Conservation (phyloP, 37 sponge, comb jelly and placozoan species). For the Hormiphora californensis region DNA sequence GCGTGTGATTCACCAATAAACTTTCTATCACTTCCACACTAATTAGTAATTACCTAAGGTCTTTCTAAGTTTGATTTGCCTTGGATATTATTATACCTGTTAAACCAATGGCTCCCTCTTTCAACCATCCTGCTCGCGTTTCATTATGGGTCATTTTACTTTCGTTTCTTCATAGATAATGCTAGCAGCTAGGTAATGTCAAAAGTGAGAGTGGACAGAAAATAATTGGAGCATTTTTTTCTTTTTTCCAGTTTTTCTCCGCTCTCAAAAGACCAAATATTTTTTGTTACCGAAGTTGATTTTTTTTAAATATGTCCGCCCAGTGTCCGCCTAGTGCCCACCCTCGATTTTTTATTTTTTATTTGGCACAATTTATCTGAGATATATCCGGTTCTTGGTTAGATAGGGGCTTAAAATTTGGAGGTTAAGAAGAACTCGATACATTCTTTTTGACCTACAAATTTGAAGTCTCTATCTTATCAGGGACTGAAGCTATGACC, state of each 20-base stretch:
- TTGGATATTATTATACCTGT: not conserved
- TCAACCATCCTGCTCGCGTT: conserved; percentile 77
- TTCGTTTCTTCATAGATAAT: too few species aligned
- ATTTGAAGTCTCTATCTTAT: too few species aligned
- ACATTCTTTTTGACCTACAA: too few species aligned
- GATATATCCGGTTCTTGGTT: too few species aligned
- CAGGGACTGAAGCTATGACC: too few species aligned
- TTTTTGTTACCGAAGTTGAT: not conserved
- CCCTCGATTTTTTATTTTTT: not conserved
- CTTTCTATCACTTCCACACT: not conserved
- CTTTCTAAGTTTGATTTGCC: conserved; percentile 31
- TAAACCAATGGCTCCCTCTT: conserved; percentile 79
- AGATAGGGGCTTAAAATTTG: too few species aligned
- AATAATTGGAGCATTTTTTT: not conserved
- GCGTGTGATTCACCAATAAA: not conserved
- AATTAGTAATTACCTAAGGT: not conserved
- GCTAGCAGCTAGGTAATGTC: too few species aligned
- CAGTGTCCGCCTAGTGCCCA: not conserved
- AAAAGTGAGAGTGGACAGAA: not conserved
- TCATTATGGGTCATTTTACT: conserved; percentile 99
- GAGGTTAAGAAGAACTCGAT: too few species aligned
- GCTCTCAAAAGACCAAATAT: not conserved
- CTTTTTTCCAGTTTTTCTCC: not conserved
- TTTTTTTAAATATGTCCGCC: not conserved
- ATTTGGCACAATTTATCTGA: too few species aligned